A percentile compares a stretch with the other conserved stretches of the same genome.
Evolutionary conservation across 1,140 invertebrate genomes (phyloP).

Genomic region (Subanguina moxae): DNA sequence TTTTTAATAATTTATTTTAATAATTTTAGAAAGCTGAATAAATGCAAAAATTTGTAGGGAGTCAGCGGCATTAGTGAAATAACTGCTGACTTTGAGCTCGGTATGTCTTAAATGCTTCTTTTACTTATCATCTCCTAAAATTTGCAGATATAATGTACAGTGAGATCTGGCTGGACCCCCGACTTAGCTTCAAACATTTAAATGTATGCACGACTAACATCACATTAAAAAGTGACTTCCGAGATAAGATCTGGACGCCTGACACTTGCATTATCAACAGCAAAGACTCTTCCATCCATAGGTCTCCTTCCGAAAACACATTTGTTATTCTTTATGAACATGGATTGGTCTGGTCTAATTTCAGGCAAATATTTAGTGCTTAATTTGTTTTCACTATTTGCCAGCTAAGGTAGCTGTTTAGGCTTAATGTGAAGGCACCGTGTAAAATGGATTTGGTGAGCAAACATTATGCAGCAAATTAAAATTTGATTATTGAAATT

Average conservation of each 20-base stretch:
- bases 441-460: slow-evolving; percentile 56
- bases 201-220: slow-evolving; percentile 60
- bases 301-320: slow-evolving; percentile 56
- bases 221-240: slow-evolving; percentile 58
- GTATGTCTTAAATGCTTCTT: no score
- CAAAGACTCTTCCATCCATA: slow-evolving; percentile 54
- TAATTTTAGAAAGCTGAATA: no score
- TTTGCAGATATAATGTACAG: slow-evolving; percentile 52
- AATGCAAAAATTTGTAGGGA: slow-evolving; percentile 41
- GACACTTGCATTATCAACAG: slow-evolving; percentile 50
- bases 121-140: no score
- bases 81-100: slow-evolving; percentile 57
- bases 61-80: slow-evolving; percentile 58
- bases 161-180: slow-evolving; percentile 58
- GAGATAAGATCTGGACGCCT: slow-evolving; percentile 56
- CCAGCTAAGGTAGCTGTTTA: slow-evolving; percentile 22
- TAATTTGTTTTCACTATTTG: not conserved
- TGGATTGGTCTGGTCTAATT: slow-evolving; percentile 58
- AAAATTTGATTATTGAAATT: slow-evolving; percentile 9
- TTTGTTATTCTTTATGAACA: slow-evolving; percentile 59
- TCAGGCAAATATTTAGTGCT: no score
- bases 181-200: slow-evolving; percentile 54
- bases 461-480: no score
- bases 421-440: slow-evolving; percentile 55
- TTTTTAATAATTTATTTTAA: no score